phyloP scores from a whole-genome alignment of 2,797 vertebrate species.

The Thalassophryne amazonica region DNA sequence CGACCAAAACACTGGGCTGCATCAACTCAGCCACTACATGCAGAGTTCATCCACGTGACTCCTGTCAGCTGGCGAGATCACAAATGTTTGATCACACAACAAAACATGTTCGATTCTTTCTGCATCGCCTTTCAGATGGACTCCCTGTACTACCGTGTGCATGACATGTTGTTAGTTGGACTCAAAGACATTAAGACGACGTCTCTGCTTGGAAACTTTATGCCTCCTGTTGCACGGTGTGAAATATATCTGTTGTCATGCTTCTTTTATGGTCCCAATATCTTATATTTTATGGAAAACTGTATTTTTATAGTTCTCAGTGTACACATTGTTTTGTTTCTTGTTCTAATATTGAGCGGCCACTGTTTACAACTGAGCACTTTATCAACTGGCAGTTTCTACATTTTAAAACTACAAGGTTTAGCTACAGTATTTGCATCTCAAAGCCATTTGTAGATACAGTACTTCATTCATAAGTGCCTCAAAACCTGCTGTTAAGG shows the following conservation, averaged over 20 bases:
- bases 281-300: conserved; percentile 38
- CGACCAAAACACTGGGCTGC: conserved; percentile 67
- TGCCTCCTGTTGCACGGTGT: conserved; percentile 35
- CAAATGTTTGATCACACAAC: not conserved
- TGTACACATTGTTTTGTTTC: conserved; percentile 19
- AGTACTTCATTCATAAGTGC: conserved; percentile 31
- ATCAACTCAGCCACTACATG: conserved; percentile 71
- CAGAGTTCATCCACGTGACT: conserved; percentile 68
- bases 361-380: conserved; percentile 65
- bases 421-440: conserved; percentile 5
- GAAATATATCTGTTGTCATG: conserved; percentile 33
- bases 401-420: not conserved
- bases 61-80: not conserved
- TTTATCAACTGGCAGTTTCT: conserved; percentile 47
- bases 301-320: too few species aligned
- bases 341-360: conserved; percentile 29
- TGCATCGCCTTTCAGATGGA: conserved; percentile 63
- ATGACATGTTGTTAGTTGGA: conserved; percentile 79
- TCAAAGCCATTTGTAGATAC: conserved; percentile 6
- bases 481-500: too few species aligned
- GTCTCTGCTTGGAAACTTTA: conserved; percentile 12
- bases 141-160: conserved; percentile 51
- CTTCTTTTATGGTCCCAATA: conserved; percentile 22
- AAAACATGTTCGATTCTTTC: not conserved
- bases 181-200: conserved; percentile 34